Evolutionary conservation across 2,888 invertebrate genomes (phyloP).

Genomic region (Ceriagrion tenellum): DNA sequence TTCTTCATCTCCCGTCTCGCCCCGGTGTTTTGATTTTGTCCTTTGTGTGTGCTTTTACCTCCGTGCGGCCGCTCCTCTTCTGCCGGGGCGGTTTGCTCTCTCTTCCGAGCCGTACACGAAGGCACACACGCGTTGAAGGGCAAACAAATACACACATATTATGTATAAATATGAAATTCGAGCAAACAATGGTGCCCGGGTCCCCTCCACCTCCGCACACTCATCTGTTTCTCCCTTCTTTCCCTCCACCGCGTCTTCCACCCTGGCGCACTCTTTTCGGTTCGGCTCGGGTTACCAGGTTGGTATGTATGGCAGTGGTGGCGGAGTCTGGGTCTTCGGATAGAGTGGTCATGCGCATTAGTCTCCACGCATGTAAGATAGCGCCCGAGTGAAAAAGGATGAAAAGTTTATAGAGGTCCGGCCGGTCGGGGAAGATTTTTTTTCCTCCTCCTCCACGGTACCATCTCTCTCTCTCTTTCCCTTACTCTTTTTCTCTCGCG

Average conservation of each 20-base stretch:
- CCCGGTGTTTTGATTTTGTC: not conserved
- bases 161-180: constrained; percentile 28
- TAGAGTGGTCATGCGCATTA: constrained; percentile 55
- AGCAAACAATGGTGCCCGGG: constrained; percentile 26
- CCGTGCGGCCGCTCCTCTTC: not conserved
- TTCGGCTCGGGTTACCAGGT: not conserved
- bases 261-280: not conserved
- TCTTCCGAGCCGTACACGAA: constrained; percentile 39
- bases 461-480: not conserved
- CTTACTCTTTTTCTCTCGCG: not conserved
- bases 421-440: constrained; percentile 1
- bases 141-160: constrained; percentile 28
- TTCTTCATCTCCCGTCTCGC: not conserved
- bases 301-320: not conserved
- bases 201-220: not conserved
- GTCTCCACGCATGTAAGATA: constrained; percentile 62
- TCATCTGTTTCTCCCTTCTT: not conserved
- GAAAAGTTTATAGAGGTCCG: not conserved
- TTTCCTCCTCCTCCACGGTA: not conserved
- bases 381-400: constrained; percentile 44
- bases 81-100: constrained; percentile 39
- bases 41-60: not conserved
- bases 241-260: not conserved
- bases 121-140: not conserved
- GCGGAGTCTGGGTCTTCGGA: not conserved